These are phyloP conservation scores for Drosophila macrospina DNA, from an alignment of 2,888 invertebrate genomes.

Conservation along the genomic window DNA sequence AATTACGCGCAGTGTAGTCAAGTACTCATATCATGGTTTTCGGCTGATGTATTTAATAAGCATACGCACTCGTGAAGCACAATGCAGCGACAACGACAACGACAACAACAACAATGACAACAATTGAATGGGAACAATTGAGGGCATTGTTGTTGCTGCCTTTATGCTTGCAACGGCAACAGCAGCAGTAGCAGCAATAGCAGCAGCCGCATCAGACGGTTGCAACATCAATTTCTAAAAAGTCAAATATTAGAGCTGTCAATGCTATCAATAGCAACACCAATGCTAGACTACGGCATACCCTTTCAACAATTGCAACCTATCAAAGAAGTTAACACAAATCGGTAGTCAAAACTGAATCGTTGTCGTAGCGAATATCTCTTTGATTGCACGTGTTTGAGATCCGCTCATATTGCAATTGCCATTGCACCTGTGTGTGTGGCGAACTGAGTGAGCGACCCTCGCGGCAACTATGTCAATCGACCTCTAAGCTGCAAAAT, in stretches of 20 bases:
- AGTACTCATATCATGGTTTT: conserved; percentile 5
- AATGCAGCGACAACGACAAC: neutral
- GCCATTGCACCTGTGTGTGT: neutral
- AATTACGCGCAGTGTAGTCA: neutral
- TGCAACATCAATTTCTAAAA: neutral
- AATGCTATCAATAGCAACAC: neutral
- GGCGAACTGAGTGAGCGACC: neutral
- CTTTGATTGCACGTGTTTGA: too few relatives aligned
- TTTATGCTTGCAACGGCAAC: neutral
- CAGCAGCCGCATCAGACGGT: neutral
- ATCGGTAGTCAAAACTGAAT: too few relatives aligned
- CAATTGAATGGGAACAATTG: conserved; percentile 4
- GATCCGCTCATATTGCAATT: too few relatives aligned
- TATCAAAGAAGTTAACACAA: neutral
- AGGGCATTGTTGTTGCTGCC: neutral
- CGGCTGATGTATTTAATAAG: conserved; percentile 12
- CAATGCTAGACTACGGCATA: too few relatives aligned
- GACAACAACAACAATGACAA: neutral
- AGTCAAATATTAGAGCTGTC: too few relatives aligned
- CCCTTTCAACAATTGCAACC: neutral
- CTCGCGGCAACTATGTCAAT: neutral
- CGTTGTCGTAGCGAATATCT: neutral
- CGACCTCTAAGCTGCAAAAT: conserved; percentile 44
- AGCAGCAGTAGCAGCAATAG: too few relatives aligned
- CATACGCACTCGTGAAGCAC: conserved; percentile 9